Evolutionary conservation across 2,888 invertebrate genomes (phyloP).

Genomic region (Mallateleia sp.): DNA sequence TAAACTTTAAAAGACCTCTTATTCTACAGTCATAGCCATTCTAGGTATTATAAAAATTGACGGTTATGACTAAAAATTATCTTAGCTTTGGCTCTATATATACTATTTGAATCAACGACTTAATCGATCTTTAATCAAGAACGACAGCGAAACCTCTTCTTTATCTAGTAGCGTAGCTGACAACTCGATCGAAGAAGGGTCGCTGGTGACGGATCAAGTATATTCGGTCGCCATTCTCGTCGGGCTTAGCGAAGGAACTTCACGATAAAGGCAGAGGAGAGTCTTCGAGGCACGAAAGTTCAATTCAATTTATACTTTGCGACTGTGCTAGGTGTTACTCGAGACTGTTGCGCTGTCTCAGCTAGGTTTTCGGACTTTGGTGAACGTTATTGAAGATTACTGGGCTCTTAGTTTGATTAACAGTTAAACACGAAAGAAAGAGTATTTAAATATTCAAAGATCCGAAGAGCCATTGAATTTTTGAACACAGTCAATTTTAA

Average conservation of each 20-base stretch:
- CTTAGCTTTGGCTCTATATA: conserved; percentile 17
- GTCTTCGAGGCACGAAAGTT: conserved; percentile 70
- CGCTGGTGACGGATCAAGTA: conserved; percentile 51
- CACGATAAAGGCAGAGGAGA: conserved; percentile 60
- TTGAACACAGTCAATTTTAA: conserved; percentile 32
- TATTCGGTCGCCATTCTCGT: conserved; percentile 58
- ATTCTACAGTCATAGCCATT: too few species aligned
- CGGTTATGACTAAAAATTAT: not conserved
- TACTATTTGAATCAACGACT: conserved; percentile 33
- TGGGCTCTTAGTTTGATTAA: conserved; percentile 56
- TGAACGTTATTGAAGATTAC: conserved; percentile 49
- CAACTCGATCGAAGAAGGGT: conserved; percentile 54
- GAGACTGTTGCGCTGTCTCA: conserved; percentile 57
- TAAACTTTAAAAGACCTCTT: too few species aligned
- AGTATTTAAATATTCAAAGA: conserved; percentile 41
- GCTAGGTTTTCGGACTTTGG: conserved; percentile 60
- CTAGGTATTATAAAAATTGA: too few species aligned
- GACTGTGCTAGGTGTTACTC: conserved; percentile 52
- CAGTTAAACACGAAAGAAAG: conserved; percentile 30
- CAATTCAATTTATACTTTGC: conserved; percentile 78
- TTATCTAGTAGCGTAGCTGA: conserved; percentile 49
- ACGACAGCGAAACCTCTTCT: conserved; percentile 57
- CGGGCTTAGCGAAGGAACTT: conserved; percentile 66
- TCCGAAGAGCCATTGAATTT: conserved; percentile 21
- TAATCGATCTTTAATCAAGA: conserved; percentile 66